Base-by-base conservation (phyloP, 1,140 invertebrate species). In the Ptiloglossa arizonensis region DNA sequence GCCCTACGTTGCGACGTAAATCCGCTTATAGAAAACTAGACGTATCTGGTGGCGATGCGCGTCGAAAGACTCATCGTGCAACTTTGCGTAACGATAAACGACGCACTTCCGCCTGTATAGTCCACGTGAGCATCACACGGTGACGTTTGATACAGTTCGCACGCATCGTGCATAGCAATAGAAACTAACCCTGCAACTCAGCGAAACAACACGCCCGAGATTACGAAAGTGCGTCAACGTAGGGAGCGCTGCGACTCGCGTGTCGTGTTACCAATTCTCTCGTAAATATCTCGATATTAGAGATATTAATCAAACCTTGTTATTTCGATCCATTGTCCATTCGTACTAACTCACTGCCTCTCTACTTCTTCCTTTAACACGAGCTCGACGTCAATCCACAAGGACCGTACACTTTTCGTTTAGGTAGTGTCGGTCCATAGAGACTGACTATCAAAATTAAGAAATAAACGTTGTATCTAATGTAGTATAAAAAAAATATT, bases 81-180 rank as follows among this genome's bases (percentile, higher is more conserved):
- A 22, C 24, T 41, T 54, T 32, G 8, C 46, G 48, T 54, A 44
- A 73, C 44, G 48, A 73, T 44, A 66, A 64, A 64, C 35, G 52
- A 73, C 35, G 19, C 22, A 41, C 17, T 69, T 9, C 9, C 54
- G 15, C 24, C 22, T 11, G 35, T 22, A 8, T 17, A 54, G 38
- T 27, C 60, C 60, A 64, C 1, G 19, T 6, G 1, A 56, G 38
- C 4, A 24, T 50, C 22, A 24, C 50, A 66, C 27, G 19, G 60
- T 73, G 60, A 66, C 60, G 71, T 64, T 54, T 22, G 35, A 41
- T 44, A 54, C 19, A 54, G 22, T 64, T 73, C n/a, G 29, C 35
- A 44, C 71, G 22, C 19, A 38, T 38, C 50, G 29, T 13, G 48
- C 46, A 44, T 64, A 54, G 32, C 35, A 15, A 73, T 70, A 22